Conservation (phyloP, 2,888 invertebrate genomes). For the Biston stratarius region DNA sequence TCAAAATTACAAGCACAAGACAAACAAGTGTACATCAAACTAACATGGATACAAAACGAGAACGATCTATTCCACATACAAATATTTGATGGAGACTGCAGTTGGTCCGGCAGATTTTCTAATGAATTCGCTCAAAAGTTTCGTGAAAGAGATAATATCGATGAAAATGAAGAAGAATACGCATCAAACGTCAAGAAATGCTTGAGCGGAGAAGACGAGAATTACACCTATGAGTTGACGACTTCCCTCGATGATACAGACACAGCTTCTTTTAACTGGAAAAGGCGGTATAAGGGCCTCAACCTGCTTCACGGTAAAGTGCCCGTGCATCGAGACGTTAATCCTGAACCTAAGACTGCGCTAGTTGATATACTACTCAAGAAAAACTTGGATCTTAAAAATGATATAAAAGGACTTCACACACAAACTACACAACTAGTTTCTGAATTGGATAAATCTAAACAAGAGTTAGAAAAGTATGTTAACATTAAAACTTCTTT, state of each 20-base stretch:
- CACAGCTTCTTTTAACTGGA: constrained; percentile 65
- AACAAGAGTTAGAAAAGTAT: constrained; percentile 63
- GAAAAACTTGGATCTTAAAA: constrained; percentile 59
- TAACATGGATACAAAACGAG: constrained; percentile 62
- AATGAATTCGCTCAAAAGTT: constrained; percentile 57
- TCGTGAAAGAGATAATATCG: constrained; percentile 51
- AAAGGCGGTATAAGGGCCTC: constrained; percentile 58
- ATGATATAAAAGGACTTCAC: constrained; percentile 43
- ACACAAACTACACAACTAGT: constrained; percentile 48
- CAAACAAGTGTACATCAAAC: constrained; percentile 56
- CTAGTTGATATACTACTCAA: constrained; percentile 65
- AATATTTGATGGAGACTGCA: constrained; percentile 57
- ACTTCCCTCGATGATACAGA: constrained; percentile 39
- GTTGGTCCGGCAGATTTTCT: constrained; percentile 69
- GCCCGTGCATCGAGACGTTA: constrained; percentile 49
- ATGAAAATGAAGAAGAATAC: constrained; percentile 62
- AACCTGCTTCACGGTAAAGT: constrained; percentile 62
- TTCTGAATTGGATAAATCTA: constrained; percentile 58
- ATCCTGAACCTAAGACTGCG: constrained; percentile 50
- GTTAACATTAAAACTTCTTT: constrained; percentile 59
- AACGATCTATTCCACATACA: constrained; percentile 64
- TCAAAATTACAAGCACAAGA: constrained; percentile 57
- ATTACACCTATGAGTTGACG: constrained; percentile 56
- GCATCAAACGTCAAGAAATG: constrained; percentile 53
- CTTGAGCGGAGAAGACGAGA: constrained; percentile 45